Base-by-base conservation (phyloP, 37 sponge, comb jelly and placozoan genomes). In the Chondrilla cf. caribensis region DNA sequence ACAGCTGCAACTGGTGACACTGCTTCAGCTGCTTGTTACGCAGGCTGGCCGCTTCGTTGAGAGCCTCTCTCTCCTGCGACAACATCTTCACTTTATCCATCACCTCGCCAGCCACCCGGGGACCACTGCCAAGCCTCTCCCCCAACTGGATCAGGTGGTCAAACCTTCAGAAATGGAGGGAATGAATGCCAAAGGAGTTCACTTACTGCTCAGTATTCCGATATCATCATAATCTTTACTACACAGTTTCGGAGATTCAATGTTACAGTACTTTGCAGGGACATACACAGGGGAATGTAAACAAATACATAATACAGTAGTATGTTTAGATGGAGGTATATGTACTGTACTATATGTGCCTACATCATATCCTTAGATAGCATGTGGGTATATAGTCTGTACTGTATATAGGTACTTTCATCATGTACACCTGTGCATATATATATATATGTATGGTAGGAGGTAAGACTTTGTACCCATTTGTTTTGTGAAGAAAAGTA, bases 1-100 rank as follows among this genome's bases (percentile, higher is more conserved):
- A 94, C 82, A 87, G 64, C 89, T 90, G 94, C 26, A 95, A 71
- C 21, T 92, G 84, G 28, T 78, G 58, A 38, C 90, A 83, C 58
- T 92, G 92, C 21, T 87, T 80, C 43, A 95, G 82, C 54, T 90
- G 86, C 59, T 83, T 87, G 78, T 76, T 95, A 19, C 96, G 87
- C 32, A 78, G 75, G 67, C 83, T 88, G 86, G 93, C 93, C 2
- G 79, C 81, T 26, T 90, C 88, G 24, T 83, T 83, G 58, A 95
- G 81, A 3, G 77, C 71, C 5, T 58, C 82, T 54, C 90, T 84
- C 82, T 92, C 89, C 17, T 43, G 70, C 9, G 82, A 57, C 58
- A 95, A 71, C 84, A 58, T 80, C 73, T 83, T 86, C 82, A 87
- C 76, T n/a, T 86, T 58, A 17, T 92, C 89, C 32, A 14, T 22